Conservation (phyloP, 37 sponge, comb jelly and placozoan genomes). For the Eunapius fragilis region DNA sequence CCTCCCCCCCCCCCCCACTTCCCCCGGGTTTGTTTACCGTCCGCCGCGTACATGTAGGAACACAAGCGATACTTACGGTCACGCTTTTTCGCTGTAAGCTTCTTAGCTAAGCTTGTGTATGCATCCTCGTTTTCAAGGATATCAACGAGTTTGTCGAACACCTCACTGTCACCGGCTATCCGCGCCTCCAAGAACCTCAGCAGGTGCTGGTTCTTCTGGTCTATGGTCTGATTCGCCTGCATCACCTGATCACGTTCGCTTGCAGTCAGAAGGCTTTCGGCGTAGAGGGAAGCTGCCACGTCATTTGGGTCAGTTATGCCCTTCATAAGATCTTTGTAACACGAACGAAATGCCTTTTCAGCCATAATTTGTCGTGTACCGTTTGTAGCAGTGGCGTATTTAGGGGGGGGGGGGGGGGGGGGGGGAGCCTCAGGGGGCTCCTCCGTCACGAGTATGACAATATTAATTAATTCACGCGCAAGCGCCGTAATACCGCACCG, state of each 20-base stretch:
- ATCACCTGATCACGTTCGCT: neutral
- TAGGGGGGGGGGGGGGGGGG: too few species aligned
- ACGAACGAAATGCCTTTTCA: neutral
- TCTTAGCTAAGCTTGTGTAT: neutral
- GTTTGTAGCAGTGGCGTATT: too few species aligned
- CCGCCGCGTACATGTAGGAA: too few species aligned
- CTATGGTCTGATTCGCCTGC: neutral
- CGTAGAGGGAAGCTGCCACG: neutral
- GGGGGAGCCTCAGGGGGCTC: too few species aligned
- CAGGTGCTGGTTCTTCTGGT: neutral
- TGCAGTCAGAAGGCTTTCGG: neutral
- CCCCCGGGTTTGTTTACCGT: too few species aligned
- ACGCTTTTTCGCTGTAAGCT: neutral
- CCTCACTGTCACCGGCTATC: neutral
- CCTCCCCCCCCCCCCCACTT: too few species aligned
- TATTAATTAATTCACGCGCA: too few species aligned
- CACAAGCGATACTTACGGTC: neutral
- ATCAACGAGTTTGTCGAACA: neutral
- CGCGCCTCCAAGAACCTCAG: neutral
- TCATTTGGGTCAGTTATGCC: neutral
- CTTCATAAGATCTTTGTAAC: neutral
- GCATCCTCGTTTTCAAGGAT: neutral
- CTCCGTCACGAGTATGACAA: too few species aligned
- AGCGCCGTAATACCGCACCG: too few species aligned
- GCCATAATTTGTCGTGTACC: too few species aligned